Base-by-base conservation (phyloP, 2,113 vertebrate genomes). In the Amblyopsis rosae region DNA sequence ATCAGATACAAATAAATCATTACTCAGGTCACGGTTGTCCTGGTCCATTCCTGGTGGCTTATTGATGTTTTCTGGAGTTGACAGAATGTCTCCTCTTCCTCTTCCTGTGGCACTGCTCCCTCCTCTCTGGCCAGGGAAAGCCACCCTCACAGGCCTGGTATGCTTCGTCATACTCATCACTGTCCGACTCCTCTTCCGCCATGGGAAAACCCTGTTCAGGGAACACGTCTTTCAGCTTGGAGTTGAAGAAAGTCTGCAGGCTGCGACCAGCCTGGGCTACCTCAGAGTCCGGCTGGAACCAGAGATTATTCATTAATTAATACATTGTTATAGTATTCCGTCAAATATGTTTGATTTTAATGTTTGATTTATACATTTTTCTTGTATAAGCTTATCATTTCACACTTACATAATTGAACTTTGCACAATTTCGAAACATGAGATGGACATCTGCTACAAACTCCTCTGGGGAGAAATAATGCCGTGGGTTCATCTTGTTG, bases 371-470 rank as follows among this genome's bases (percentile, higher is more conserved):
- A 6, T 41, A 1, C 1, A 41, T 41, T 41, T 41, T 41, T 41
- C 4, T 5, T 7, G 6, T 41, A 41, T 41, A 41, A 41, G 35
- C 6, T 41, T 41, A 41, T 63, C 10, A 3, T 54, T 41, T 59
- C 77, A 62, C 75, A 95, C 96, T 88, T 92, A 98, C 98, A 48
- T 99, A 99, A 87, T 99, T 99, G 88, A 99, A 99, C 86, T 98
- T 99, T 58, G 95, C 97, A 84, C 98, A 99, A 87, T 99, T 99
- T 90, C 90, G 93, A 78, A 99, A 98, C 96, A 99, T 99, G 73
- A 99, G 96, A 65, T 91, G 93, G 70, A 99, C 93, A 2, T 99
- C 98, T 48, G 93, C 88, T 46, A 98, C 96, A 83, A 98, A 94
- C 74, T 98, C 94, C 32, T 95, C 93, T 0, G 94, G 87, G 15